A percentile compares a stretch with the other conserved stretches of the same genome.
Conservation (phyloP, 2,113 vertebrate genomes). For the Mesocricetus auratus region DNA sequence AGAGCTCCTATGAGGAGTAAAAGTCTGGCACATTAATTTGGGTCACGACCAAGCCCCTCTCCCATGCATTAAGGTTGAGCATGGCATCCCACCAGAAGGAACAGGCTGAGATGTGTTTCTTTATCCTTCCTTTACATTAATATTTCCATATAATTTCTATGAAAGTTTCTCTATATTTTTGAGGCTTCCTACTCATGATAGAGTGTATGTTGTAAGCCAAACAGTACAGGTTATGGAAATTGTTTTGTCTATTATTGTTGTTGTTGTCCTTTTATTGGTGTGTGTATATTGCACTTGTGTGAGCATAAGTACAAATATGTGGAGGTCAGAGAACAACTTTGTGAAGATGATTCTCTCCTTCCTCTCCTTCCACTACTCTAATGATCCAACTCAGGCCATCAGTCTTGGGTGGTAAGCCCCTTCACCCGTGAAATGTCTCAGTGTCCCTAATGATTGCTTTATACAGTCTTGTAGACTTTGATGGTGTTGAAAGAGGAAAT, state of each 20-base stretch:
- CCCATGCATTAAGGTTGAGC: too few relatives aligned
- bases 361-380: background rate
- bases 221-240: background rate
- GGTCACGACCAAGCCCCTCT: too few relatives aligned
- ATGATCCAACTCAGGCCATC: background rate
- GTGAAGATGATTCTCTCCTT: background rate
- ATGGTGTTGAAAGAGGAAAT: background rate
- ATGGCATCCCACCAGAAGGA: too few relatives aligned
- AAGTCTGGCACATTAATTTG: too few relatives aligned
- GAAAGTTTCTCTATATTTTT: background rate
- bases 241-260: background rate
- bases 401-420: background rate
- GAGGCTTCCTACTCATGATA: background rate
- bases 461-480: background rate
- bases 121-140: background rate
- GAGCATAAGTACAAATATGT: background rate
- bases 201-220: background rate
- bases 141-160: background rate
- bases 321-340: background rate
- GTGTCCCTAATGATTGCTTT: background rate
- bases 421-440: background rate
- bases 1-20: too few relatives aligned
- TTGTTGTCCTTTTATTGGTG: background rate
- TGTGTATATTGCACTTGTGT: background rate
- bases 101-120: too few relatives aligned